Percentiles rank a stretch among this genome's conserved stretches.
Conservation (phyloP, 2,113 vertebrate species). For the Phaethornis superciliosus region DNA sequence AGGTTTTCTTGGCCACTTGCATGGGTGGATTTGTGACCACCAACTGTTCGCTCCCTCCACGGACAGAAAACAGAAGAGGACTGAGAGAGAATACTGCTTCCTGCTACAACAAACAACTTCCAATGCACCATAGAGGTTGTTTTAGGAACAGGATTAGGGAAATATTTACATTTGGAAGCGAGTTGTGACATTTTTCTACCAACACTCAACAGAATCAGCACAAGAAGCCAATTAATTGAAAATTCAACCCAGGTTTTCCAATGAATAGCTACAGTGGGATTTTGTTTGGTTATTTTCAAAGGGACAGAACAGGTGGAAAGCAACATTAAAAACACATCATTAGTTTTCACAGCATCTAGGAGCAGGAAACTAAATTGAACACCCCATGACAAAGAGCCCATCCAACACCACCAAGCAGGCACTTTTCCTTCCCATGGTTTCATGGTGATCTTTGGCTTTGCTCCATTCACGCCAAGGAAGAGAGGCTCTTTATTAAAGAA, state of each 20-base stretch:
- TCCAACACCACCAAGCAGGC: background rate
- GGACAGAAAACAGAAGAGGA: slow-evolving; percentile 4
- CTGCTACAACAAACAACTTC: background rate
- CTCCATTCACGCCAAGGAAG: background rate
- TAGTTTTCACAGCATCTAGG: background rate
- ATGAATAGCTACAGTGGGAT: background rate
- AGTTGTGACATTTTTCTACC: background rate
- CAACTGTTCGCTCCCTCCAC: background rate
- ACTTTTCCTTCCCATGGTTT: slow-evolving; percentile 34
- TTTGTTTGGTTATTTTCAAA: background rate
- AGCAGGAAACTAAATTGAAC: background rate
- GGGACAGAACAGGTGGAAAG: slow-evolving; percentile 43
- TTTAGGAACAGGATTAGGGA: background rate
- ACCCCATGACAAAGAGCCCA: background rate
- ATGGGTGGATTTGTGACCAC: slow-evolving; percentile 37
- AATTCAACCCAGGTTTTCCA: background rate
- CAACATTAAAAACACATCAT: slow-evolving; percentile 5
- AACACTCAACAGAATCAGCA: background rate
- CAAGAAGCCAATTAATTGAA: background rate
- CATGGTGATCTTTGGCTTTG: slow-evolving; percentile 24
- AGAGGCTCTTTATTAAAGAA: slow-evolving; percentile 26
- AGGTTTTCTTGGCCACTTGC: slow-evolving; percentile 19
- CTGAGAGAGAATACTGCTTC: background rate
- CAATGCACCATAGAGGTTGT: background rate
- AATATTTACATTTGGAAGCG: background rate